phyloP scores from a whole-genome alignment of 2,113 vertebrate genomes.

The Dromiciops gliroides region DNA sequence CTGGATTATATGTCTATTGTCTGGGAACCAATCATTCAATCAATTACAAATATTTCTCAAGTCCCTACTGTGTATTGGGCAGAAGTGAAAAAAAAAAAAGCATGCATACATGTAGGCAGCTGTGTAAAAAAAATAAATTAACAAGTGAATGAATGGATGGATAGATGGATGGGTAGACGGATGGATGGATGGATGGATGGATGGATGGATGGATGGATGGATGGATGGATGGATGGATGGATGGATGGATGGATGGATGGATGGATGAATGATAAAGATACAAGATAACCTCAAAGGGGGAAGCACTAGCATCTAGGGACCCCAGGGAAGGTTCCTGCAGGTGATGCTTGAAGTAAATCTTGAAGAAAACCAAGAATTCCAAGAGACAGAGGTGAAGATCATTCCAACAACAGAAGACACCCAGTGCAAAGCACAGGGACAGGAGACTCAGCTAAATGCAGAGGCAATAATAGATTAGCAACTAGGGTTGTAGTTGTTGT shows the following conservation, averaged over 20 bases:
- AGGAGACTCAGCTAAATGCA: not conserved
- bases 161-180: too few relatives aligned
- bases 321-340: not conserved
- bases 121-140: not conserved
- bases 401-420: not conserved
- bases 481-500: too few relatives aligned
- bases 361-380: not conserved
- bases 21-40: not conserved
- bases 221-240: too few relatives aligned
- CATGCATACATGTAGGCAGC: not conserved
- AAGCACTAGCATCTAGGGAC: not conserved
- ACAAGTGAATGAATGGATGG: too few relatives aligned
- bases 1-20: not conserved
- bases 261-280: not conserved
- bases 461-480: not conserved
- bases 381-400: not conserved
- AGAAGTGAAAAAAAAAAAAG: not conserved
- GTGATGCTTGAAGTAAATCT: not conserved
- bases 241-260: too few relatives aligned
- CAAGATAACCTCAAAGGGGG: not conserved
- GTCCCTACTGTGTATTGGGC: not conserved
- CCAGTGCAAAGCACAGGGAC: not conserved
- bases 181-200: too few relatives aligned
- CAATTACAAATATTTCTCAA: not conserved
- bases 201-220: too few relatives aligned